Evolutionary conservation across 2,113 vertebrate genomes (phyloP), one percentile per base, ranked within the genome.

Genomic region (Atractosteus spatula): DNA sequence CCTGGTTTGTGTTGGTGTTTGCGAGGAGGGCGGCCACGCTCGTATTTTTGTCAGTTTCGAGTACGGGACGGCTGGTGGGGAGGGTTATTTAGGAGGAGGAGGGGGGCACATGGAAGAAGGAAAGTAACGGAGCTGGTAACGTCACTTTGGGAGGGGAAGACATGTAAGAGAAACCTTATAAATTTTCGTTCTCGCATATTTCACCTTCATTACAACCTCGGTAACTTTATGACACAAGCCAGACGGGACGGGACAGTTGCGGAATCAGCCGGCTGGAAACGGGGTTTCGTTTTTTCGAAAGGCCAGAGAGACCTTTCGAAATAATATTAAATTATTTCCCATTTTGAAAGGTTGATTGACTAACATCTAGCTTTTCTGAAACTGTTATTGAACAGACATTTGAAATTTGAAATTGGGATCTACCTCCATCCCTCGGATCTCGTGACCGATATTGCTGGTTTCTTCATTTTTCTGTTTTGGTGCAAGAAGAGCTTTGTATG

Each of bases 1-100:
- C 78, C 78, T 74, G 77, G 69, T 72, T 71, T 65, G 66, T 68
- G 66, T 74, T 71, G 45, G 69, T 64, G 41, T 57, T 16, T 71
- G 47, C 62, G 63, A 62, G 17, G 55, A 41, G 12, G 72, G 65
- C 61, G 55, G 45, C 56, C 13, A 41, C 47, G 57, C 41, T 55
- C 13, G 47, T 41, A 55, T 5, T 64, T 51, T 55, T 66, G 66
- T 17, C 57, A 75, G 54, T 78, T 86, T 72, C 71, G 71, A 79
- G 62, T 79, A 68, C 44, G 41, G 11, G 62, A 72, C 29, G 16
- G 41, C 61, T 43, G n/a, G 8, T 61, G 61, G 17, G 17, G 17
- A 29, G 17, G 17, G 17, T 29, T 29, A 29, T 29, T 29, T 67
- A 16, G 7, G 55, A 54, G 17, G 45, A 4, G 47, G 54, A 8